These are phyloP conservation scores for Ibidorhyncha struthersii DNA, from an alignment of 2,113 vertebrate genomes.

Conservation along the genomic window DNA sequence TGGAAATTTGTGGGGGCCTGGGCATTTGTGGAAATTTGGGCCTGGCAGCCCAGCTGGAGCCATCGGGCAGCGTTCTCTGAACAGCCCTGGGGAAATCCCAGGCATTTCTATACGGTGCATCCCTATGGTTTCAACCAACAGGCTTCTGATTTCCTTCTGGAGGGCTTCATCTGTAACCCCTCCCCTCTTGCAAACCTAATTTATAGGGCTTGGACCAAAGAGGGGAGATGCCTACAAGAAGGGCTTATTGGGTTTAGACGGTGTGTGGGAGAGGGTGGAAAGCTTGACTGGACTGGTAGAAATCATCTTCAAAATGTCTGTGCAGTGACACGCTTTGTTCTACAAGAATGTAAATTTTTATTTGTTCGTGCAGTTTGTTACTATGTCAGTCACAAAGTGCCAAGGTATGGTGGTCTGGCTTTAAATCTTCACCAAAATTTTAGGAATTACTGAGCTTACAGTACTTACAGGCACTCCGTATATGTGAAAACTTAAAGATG, in stretches of 20 bases:
- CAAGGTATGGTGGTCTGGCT: background rate
- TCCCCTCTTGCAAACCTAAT: background rate
- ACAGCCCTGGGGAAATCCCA: background rate
- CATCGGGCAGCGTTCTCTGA: background rate
- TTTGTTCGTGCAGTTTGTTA: background rate
- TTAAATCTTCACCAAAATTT: background rate
- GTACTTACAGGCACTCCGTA: background rate
- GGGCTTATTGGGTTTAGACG: background rate
- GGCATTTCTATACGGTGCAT: fast-evolving
- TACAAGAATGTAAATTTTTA: background rate
- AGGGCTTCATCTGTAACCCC: background rate
- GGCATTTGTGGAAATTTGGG: background rate
- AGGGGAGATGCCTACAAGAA: background rate
- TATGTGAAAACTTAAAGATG: background rate
- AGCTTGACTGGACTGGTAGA: background rate
- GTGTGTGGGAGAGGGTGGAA: background rate
- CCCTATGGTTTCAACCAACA: background rate
- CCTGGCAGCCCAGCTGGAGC: background rate
- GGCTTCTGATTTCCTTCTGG: background rate
- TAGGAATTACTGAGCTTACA: background rate
- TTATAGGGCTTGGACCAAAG: background rate
- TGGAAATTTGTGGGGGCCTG: background rate
- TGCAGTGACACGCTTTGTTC: background rate
- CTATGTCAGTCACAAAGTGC: background rate
- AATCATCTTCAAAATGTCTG: background rate